These are phyloP conservation scores for Hesperia comma DNA, from an alignment of 2,888 invertebrate species.

Conservation along the genomic window DNA sequence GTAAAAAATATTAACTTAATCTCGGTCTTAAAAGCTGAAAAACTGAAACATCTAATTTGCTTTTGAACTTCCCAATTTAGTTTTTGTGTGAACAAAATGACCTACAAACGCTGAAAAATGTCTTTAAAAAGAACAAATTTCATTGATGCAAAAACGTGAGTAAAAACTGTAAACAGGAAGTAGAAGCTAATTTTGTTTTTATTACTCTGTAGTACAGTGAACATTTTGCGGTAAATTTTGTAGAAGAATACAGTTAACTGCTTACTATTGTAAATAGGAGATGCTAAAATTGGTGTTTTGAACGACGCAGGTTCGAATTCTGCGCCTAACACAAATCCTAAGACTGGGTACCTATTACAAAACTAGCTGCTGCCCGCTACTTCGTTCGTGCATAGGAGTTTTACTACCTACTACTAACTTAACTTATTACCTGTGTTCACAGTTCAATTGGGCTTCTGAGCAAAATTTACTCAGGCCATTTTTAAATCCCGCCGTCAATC, in stretches of 20 bases:
- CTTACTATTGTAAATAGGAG: not conserved
- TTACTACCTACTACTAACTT: too few species aligned
- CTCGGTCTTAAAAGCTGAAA: not conserved
- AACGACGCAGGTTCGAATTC: too few species aligned
- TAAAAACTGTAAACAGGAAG: slow-evolving; percentile 21
- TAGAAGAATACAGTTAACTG: not conserved
- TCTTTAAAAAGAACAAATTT: not conserved
- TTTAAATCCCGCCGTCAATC: too few species aligned
- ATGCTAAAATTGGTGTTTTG: too few species aligned
- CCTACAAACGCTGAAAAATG: not conserved
- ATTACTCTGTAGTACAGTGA: not conserved
- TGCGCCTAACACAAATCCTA: too few species aligned
- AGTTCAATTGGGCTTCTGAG: too few species aligned
- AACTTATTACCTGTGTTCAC: too few species aligned
- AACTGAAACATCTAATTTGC: not conserved
- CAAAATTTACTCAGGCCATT: too few species aligned
- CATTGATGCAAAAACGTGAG: not conserved
- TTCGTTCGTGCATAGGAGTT: too few species aligned
- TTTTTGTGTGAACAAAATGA: not conserved
- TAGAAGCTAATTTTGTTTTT: slow-evolving; percentile 20
- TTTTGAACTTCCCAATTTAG: not conserved
- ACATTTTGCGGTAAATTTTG: not conserved
- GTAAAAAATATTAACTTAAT: too few species aligned
- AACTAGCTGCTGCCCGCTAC: too few species aligned
- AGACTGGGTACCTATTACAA: too few species aligned